These are phyloP conservation scores for Drosophila erecta DNA, from an alignment of 1,140 invertebrate genomes.

Conservation along the genomic window DNA sequence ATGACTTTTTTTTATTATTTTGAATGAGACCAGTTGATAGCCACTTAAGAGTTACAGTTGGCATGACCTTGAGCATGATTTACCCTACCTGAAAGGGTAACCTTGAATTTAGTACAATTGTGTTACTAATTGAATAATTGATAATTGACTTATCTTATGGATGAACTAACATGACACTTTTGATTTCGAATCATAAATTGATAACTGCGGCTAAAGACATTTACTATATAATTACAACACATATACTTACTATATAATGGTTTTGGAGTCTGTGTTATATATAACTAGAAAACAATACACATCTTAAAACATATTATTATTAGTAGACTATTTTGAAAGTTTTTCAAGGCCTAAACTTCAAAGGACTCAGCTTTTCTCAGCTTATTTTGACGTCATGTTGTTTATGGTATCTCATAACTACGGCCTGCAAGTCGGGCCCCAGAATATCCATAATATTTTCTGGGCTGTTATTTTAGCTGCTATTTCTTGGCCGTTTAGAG, in stretches of 20 bases:
- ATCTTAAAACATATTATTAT: not conserved
- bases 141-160: too few species aligned
- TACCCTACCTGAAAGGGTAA: not conserved
- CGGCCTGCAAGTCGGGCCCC: conserved; percentile 14
- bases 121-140: not conserved
- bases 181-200: too few species aligned
- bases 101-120: not conserved
- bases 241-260: too few species aligned
- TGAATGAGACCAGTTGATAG: conserved; percentile 12
- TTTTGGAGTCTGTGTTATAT: too few species aligned
- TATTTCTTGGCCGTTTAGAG: conserved; percentile 21
- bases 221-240: too few species aligned
- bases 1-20: conserved; percentile 25
- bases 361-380: not conserved
- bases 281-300: too few species aligned
- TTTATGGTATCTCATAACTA: conserved; percentile 56
- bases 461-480: conserved; percentile 3
- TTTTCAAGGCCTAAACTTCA: not conserved
- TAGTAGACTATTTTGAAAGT: not conserved
- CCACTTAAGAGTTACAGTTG: conserved; percentile 28
- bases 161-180: too few species aligned
- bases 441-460: conserved; percentile 17
- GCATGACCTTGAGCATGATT: conserved; percentile 25
- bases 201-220: too few species aligned
- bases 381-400: conserved; percentile 35